A percentile compares a stretch with the other conserved stretches of the same genome.
phyloP scores from a whole-genome alignment of 1,140 invertebrate species.

The Ceratina calcarata region DNA sequence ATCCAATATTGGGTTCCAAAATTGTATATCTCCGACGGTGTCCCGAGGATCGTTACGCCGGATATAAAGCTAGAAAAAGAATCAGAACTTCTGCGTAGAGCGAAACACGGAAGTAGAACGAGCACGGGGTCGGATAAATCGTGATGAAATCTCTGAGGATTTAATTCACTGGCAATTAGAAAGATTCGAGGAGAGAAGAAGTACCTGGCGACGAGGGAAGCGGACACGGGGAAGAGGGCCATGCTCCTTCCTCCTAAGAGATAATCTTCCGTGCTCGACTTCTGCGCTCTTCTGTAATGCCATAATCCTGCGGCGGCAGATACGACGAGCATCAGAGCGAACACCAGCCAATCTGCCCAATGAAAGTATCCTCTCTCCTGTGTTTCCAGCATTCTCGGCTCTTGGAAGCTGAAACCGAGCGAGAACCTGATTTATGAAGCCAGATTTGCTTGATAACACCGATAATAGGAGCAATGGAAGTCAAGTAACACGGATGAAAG shows the following conservation, averaged over 20 bases:
- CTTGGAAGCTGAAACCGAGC: slow-evolving; percentile 13
- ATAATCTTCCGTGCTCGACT: slow-evolving; percentile 83
- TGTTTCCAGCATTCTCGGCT: slow-evolving; percentile 38
- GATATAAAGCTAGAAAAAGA: slow-evolving; percentile 88
- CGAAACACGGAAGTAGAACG: not conserved
- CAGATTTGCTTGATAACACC: slow-evolving; percentile 42
- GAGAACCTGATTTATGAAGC: slow-evolving; percentile 42
- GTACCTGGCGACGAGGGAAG: slow-evolving; percentile 90
- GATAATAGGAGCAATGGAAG: slow-evolving; percentile 43
- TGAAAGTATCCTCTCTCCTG: slow-evolving; percentile 72
- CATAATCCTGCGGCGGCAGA: slow-evolving; percentile 80
- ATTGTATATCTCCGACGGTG: slow-evolving; percentile 93
- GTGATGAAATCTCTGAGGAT: not conserved
- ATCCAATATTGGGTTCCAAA: slow-evolving; percentile 91
- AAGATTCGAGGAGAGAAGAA: not conserved
- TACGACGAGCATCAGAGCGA: slow-evolving; percentile 81
- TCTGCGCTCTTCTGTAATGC: slow-evolving; percentile 71
- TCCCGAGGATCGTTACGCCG: slow-evolving; percentile 93
- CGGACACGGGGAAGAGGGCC: slow-evolving; percentile 89
- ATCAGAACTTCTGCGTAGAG: not conserved
- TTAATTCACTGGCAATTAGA: slow-evolving; percentile 20
- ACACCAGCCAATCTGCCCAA: slow-evolving; percentile 82
- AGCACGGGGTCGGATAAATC: not conserved
- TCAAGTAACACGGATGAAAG: slow-evolving; percentile 42
- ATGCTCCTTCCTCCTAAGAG: slow-evolving; percentile 87